Evolutionary conservation across 2,113 vertebrate genomes (phyloP).

Genomic region (Castor canadensis): DNA sequence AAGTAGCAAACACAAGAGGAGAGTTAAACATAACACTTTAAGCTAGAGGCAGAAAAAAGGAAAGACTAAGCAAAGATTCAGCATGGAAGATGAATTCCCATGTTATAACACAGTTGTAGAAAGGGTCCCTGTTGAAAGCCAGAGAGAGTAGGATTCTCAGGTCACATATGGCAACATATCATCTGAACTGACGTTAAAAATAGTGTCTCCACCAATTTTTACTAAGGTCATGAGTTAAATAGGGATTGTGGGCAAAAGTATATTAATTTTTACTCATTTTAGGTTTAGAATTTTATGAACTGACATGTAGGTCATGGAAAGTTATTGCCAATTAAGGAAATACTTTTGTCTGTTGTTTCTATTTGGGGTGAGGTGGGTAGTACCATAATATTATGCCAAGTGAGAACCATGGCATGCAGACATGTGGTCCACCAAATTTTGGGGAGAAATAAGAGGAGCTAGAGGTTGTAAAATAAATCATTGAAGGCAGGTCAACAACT

Average conservation of each 20-base stretch:
- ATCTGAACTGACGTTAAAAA: not conserved
- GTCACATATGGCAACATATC: too few species aligned
- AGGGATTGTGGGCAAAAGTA: not conserved
- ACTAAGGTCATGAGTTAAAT: not conserved
- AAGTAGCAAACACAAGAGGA: not conserved
- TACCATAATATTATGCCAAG: not conserved
- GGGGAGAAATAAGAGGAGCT: not conserved
- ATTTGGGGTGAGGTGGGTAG: not conserved
- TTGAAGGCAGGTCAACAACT: not conserved
- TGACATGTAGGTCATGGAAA: not conserved
- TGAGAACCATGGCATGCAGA: not conserved
- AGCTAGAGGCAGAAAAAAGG: not conserved
- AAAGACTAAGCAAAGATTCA: not conserved
- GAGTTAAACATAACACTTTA: not conserved
- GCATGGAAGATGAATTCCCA: not conserved
- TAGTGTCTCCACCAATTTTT: not conserved
- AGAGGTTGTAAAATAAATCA: not conserved
- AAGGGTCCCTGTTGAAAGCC: not conserved
- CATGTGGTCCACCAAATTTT: not conserved
- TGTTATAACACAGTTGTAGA: not conserved
- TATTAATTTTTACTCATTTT: not conserved
- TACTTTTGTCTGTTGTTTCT: not conserved
- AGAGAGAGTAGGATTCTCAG: not conserved
- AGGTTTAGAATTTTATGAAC: not conserved
- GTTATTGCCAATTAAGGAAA: not conserved